Percentiles rank a stretch among this genome's conserved stretches.
These are phyloP conservation scores for Slavum lentiscoides DNA, from an alignment of 2,888 invertebrate species.

Conservation along the genomic window DNA sequence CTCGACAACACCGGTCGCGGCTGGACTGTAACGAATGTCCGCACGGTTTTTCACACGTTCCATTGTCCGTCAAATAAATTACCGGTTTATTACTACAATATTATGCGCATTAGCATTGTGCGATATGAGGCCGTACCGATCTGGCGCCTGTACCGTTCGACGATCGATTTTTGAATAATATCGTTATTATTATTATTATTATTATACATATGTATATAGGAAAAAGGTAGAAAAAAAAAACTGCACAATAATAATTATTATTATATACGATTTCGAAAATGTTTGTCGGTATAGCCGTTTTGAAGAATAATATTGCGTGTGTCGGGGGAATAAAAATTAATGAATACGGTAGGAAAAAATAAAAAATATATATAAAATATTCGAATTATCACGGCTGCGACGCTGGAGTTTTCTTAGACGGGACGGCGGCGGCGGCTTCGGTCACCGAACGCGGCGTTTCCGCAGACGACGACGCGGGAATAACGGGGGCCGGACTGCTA, in stretches of 20 bases:
- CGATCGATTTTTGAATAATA: not conserved
- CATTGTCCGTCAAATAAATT: constrained; percentile 20
- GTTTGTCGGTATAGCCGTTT: no score
- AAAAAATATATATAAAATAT: not conserved
- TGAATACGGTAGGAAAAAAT: no score
- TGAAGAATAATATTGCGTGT: no score
- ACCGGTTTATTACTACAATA: not conserved
- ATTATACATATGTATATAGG: not conserved
- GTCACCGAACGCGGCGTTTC: not conserved
- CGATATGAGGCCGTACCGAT: constrained; percentile 9
- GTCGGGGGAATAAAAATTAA: not conserved
- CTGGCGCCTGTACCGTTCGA: constrained; percentile 24
- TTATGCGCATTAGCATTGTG: not conserved
- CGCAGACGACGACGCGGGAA: not conserved
- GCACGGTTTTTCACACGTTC: constrained; percentile 18
- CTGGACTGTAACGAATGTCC: constrained; percentile 36
- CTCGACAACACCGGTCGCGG: not conserved
- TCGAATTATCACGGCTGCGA: not conserved
- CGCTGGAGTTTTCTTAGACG: no score
- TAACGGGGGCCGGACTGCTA: not conserved
- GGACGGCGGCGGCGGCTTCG: no score
- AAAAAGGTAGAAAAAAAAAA: no score
- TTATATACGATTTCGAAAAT: no score
- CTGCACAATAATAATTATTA: no score
- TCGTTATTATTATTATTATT: not conserved